Conservation (phyloP, 1,140 invertebrate species). For the Arctopsyche grandis region DNA sequence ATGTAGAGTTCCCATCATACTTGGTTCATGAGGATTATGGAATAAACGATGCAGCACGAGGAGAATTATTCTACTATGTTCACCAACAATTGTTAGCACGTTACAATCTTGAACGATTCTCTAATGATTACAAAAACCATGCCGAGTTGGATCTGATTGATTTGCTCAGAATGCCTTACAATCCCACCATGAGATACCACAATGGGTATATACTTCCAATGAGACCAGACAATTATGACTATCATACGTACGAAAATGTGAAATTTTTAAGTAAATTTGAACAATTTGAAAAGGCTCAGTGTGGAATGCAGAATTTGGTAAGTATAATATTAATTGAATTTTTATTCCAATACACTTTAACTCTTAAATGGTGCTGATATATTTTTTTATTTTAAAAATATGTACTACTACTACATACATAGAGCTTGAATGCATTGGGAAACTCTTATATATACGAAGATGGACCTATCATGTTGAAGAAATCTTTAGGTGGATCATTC, state of each 20-base stretch:
- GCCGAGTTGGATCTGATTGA: no score
- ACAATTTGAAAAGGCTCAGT: not conserved
- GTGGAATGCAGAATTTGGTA: not conserved
- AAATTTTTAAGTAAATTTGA: not conserved
- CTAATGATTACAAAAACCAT: conserved; percentile 60
- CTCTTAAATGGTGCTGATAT: no score
- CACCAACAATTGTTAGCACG: conserved; percentile 72
- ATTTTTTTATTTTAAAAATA: not conserved
- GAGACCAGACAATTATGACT: conserved; percentile 59
- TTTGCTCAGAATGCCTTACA: conserved; percentile 65
- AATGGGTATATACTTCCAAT: conserved; percentile 70
- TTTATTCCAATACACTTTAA: not conserved
- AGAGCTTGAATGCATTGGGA: not conserved
- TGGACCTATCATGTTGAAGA: not conserved
- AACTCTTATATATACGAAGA: not conserved
- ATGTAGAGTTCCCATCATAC: conserved; percentile 72
- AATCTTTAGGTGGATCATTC: not conserved
- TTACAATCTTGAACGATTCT: conserved; percentile 75
- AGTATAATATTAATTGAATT: not conserved
- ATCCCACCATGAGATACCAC: conserved; percentile 68
- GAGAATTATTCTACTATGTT: conserved; percentile 70
- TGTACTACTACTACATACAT: not conserved
- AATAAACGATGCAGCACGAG: conserved; percentile 70
- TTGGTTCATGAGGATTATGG: conserved; percentile 67
- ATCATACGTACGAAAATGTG: not conserved